These are phyloP conservation scores for Melipona beecheii DNA, from an alignment of 2,888 invertebrate species.

Conservation along the genomic window DNA sequence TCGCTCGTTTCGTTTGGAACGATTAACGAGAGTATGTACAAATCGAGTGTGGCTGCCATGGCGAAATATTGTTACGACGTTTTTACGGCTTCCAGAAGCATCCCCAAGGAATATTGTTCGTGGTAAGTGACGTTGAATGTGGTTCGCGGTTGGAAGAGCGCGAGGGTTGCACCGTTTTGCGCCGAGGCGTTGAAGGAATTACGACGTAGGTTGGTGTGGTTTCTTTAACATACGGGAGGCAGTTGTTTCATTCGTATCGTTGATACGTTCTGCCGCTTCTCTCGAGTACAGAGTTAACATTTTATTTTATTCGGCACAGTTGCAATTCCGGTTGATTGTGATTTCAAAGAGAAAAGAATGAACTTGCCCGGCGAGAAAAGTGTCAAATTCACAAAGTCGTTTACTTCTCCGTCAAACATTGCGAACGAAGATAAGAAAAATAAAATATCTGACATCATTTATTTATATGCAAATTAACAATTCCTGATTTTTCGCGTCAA, in stretches of 20 bases:
- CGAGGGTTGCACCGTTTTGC: background rate
- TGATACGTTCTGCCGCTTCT: background rate
- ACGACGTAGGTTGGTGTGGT: background rate
- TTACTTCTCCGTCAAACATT: too few relatives aligned
- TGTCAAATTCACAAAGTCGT: too few relatives aligned
- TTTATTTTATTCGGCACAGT: too few relatives aligned
- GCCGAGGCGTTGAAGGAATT: background rate
- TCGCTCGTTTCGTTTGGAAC: background rate
- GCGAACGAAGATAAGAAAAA: too few relatives aligned
- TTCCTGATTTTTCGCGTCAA: too few relatives aligned
- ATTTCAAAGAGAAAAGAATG: too few relatives aligned
- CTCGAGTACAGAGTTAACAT: background rate
- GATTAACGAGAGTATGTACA: conserved; percentile 4
- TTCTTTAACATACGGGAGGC: too few relatives aligned
- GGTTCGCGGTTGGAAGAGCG: background rate
- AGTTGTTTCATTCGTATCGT: too few relatives aligned
- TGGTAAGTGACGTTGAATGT: background rate
- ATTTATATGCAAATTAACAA: background rate
- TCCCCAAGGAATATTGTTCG: conserved; percentile 2
- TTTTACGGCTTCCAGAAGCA: conserved; percentile 10
- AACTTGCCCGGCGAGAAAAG: too few relatives aligned
- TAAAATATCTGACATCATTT: too few relatives aligned
- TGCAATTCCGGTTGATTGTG: too few relatives aligned
- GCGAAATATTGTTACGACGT: background rate
- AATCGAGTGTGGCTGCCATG: background rate